Percentiles rank a stretch among this genome's conserved stretches.
Conservation (phyloP, 2,888 invertebrate species). For the Thymelicus lineola region DNA sequence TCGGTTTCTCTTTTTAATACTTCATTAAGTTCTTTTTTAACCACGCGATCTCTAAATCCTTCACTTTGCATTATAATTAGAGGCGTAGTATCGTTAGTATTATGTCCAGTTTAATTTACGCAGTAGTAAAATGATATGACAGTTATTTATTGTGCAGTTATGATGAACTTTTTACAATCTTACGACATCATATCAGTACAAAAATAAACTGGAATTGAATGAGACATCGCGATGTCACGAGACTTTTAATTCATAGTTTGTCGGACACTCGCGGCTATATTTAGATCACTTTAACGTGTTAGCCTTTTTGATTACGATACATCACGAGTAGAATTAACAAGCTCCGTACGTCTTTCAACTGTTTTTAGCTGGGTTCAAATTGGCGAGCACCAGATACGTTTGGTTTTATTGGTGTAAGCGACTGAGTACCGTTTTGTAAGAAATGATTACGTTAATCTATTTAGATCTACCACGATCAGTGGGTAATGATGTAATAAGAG, state of each 20-base stretch:
- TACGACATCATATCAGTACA: slow-evolving; percentile 45
- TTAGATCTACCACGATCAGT: too few relatives aligned
- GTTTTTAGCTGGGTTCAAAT: slow-evolving; percentile 66
- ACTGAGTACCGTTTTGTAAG: slow-evolving; percentile 18
- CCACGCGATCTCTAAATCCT: not conserved
- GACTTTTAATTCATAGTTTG: slow-evolving; percentile 62
- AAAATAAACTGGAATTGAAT: slow-evolving; percentile 72
- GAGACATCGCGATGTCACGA: slow-evolving; percentile 63
- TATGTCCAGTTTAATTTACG: too few relatives aligned
- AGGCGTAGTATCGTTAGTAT: slow-evolving; percentile 27
- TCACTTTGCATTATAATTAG: not conserved
- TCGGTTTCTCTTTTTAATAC: too few relatives aligned
- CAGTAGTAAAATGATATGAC: too few relatives aligned
- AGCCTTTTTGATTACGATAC: slow-evolving; percentile 67
- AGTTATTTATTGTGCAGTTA: too few relatives aligned
- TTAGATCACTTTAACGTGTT: slow-evolving; percentile 70
- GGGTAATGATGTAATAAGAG: too few relatives aligned
- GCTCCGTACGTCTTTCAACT: slow-evolving; percentile 49
- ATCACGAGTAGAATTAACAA: slow-evolving; percentile 56
- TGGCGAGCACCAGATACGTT: slow-evolving; percentile 58
- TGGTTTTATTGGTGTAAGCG: slow-evolving; percentile 44
- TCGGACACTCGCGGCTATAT: slow-evolving; percentile 66
- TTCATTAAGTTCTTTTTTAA: too few relatives aligned
- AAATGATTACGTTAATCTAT: too few relatives aligned
- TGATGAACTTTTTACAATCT: not conserved